Evolutionary conservation across 2,797 vertebrate species (phyloP), one percentile per base, ranked within the genome.

Genomic region (Bradypodion ventrale): DNA sequence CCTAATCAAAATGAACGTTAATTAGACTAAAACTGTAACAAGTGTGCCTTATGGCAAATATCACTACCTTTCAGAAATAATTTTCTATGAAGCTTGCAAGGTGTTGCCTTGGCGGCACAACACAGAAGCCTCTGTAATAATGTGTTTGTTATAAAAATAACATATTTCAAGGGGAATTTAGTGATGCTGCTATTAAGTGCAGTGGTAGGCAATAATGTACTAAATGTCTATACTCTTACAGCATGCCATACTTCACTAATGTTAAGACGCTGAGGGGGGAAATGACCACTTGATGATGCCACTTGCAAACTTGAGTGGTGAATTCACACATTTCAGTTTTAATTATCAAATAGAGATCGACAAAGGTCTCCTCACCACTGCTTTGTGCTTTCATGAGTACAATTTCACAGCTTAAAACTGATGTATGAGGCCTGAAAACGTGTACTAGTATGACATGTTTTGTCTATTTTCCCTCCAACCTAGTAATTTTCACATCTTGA

Each of bases 1-100:
- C 89, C 59, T 52, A 82, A 82, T 69, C 52, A 93, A 92, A 88
- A 83, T 2, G 52, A 88, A 65, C 52, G 90, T 83, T 87, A 89
- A 90, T 92, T 84, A 90, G 52, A 80, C 62, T 75, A 87, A 85
- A 82, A 85, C 60, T 90, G 21, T n/a, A 91, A 79, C 75, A 90
- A 70, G 81, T 92, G 82, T 87, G 87, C 88, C 49, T 27, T 52
- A 37, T 19, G 44, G 84, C 65, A 87, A 87, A 80, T 62, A 75
- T 82, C 0, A 0, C 63, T 52, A 83, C 32, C 19, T 89, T 90
- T 88, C 78, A 62, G 63, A 80, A 85, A 75, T 40, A 81, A 81
- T 62, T 80, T 72, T 81, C 59, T n/a, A 6, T 75, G 84, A 83
- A 66, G n/a, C 0, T 40, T 80, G n/a, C 83, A 42, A 40, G 68